phyloP scores from a whole-genome alignment of 2,888 invertebrate species.

The Caenorhabditis sp. region DNA sequence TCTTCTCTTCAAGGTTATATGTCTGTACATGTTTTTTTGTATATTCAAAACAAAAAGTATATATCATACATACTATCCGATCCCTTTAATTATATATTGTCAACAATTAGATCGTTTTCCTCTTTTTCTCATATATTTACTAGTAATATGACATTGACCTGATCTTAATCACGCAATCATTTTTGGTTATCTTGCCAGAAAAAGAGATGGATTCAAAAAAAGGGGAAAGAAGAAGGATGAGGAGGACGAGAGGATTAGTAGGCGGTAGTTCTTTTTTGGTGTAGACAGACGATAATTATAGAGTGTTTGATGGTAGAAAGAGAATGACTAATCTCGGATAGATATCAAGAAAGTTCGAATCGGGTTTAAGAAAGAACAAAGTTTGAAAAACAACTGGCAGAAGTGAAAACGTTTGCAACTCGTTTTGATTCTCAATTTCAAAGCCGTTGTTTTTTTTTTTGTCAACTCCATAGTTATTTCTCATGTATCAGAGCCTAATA shows the following conservation, averaged over 20 bases:
- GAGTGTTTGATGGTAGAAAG: background rate
- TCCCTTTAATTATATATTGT: background rate
- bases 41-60: background rate
- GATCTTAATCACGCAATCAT: conserved; percentile 24
- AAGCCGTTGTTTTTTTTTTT: too few species aligned
- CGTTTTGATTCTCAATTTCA: background rate
- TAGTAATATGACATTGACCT: conserved; percentile 38
- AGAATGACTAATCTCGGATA: background rate
- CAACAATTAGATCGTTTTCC: background rate
- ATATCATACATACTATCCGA: background rate
- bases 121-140: background rate
- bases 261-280: too few species aligned
- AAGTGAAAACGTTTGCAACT: background rate
- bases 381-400: too few species aligned
- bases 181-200: conserved; percentile 2
- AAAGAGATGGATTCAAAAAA: too few species aligned
- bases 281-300: background rate
- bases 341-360: too few species aligned
- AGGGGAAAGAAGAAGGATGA: background rate
- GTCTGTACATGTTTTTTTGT: conserved; percentile 19
- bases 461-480: too few species aligned
- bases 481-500: too few species aligned
- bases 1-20: too few species aligned
- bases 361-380: too few species aligned
- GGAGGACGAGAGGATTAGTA: background rate